phyloP scores from a whole-genome alignment of 1,140 invertebrate species.

The Drosophila aff. region DNA sequence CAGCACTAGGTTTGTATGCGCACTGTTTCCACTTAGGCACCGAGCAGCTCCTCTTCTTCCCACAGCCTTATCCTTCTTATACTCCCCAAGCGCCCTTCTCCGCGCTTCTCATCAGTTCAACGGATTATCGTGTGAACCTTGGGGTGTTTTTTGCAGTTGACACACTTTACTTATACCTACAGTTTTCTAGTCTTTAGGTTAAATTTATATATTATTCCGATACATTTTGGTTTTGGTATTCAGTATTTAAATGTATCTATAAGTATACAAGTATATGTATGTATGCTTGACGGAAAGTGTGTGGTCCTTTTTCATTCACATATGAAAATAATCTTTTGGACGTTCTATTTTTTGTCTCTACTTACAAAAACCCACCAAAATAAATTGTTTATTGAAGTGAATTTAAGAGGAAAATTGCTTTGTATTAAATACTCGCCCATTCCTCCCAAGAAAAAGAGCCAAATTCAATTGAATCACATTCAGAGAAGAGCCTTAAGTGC shows the following conservation, averaged over 20 bases:
- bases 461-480: slow-evolving; percentile 46
- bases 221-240: background rate
- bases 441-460: background rate
- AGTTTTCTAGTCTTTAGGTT: background rate
- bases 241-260: background rate
- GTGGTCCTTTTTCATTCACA: slow-evolving; percentile 34
- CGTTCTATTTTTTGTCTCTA: slow-evolving; percentile 32
- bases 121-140: slow-evolving; percentile 54
- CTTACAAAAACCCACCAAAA: slow-evolving; percentile 14
- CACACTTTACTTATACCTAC: slow-evolving; percentile 12
- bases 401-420: slow-evolving; percentile 81
- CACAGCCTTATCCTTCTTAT: background rate
- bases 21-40: slow-evolving; percentile 7
- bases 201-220: background rate
- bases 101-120: slow-evolving; percentile 40
- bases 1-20: slow-evolving; percentile 31
- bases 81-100: slow-evolving; percentile 1
- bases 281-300: background rate
- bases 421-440: slow-evolving; percentile 72
- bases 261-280: background rate
- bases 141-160: slow-evolving; percentile 64
- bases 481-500: slow-evolving; percentile 28
- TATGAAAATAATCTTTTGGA: slow-evolving; percentile 24
- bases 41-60: background rate
- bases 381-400: slow-evolving; percentile 81